These are phyloP conservation scores for Centropus unirufus DNA, from an alignment of 2,113 vertebrate species.

Conservation along the genomic window DNA sequence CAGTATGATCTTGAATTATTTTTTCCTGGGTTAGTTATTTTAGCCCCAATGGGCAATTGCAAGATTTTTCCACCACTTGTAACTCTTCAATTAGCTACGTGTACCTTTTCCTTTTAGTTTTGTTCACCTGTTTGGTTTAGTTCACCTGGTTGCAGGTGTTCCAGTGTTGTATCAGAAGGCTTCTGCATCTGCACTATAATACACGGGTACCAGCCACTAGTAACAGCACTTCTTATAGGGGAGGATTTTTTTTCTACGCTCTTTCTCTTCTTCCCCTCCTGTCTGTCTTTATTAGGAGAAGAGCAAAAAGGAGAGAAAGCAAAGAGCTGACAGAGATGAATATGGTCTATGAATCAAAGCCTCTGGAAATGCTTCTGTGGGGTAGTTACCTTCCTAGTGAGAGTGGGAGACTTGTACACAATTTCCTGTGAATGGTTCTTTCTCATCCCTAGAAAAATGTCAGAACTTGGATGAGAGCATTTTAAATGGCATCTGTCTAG, in stretches of 20 bases:
- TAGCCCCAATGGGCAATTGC: neutral
- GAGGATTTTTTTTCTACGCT: neutral
- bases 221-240: neutral
- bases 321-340: conserved; percentile 35
- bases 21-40: neutral
- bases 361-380: neutral
- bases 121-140: neutral
- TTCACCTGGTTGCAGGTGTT: neutral
- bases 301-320: neutral
- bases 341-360: conserved; percentile 14
- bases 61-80: neutral
- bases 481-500: conserved; percentile 44
- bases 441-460: neutral
- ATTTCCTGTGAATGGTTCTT: neutral
- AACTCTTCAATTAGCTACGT: neutral
- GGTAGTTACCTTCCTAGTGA: neutral
- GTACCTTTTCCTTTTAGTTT: neutral
- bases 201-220: fast-evolving
- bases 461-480: neutral
- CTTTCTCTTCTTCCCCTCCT: neutral
- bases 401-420: neutral
- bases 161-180: neutral
- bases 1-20: neutral
- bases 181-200: neutral
- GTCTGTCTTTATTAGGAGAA: neutral